A percentile compares a stretch with the other conserved stretches of the same genome.
Evolutionary conservation across 1,140 invertebrate genomes (phyloP).

Genomic region (Monochamus saltuarius): DNA sequence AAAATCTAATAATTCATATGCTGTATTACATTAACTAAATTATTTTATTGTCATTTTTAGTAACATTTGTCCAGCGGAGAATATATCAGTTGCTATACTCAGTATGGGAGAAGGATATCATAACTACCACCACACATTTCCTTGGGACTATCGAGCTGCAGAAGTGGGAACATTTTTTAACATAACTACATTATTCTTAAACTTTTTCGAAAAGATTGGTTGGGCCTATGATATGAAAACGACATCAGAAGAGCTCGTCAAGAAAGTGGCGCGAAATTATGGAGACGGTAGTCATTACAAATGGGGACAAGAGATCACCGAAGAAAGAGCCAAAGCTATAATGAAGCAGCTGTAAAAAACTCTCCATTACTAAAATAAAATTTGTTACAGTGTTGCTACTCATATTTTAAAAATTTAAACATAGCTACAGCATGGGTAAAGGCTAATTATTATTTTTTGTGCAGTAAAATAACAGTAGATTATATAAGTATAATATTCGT

Average conservation of each 20-base stretch:
- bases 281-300: slow-evolving; percentile 60
- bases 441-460: too few relatives aligned
- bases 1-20: not conserved
- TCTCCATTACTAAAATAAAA: too few relatives aligned
- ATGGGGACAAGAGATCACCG: too few relatives aligned
- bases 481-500: too few relatives aligned
- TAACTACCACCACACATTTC: slow-evolving; percentile 78
- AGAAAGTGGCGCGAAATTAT: slow-evolving; percentile 58
- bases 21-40: not conserved
- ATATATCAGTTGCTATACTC: slow-evolving; percentile 58
- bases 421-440: too few relatives aligned
- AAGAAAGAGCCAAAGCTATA: too few relatives aligned
- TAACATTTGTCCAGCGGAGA: slow-evolving; percentile 61
- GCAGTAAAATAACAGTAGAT: too few relatives aligned
- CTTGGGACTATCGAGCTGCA: slow-evolving; percentile 69
- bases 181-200: slow-evolving; percentile 54
- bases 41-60: slow-evolving; percentile 48
- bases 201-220: slow-evolving; percentile 59
- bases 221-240: slow-evolving; percentile 65
- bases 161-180: slow-evolving; percentile 61
- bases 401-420: too few relatives aligned
- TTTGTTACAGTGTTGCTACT: too few relatives aligned
- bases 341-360: too few relatives aligned
- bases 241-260: slow-evolving; percentile 57
- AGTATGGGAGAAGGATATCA: slow-evolving; percentile 68